phyloP scores from a whole-genome alignment of 1,140 invertebrate species.

The Thrips palmi region DNA sequence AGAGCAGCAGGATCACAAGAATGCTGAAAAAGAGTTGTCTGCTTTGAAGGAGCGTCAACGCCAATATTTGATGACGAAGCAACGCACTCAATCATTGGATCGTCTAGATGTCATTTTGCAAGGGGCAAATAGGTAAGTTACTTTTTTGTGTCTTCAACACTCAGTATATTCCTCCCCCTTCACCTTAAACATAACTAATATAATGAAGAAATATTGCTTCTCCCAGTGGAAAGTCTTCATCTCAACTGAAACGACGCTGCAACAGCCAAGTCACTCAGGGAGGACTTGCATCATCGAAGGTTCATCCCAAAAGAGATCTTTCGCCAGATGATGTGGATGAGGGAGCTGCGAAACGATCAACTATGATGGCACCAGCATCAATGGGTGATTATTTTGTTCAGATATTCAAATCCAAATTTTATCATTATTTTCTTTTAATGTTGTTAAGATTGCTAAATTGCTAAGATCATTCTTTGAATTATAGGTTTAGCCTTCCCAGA shows the following conservation, averaged over 20 bases:
- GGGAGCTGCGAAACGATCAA: too few relatives aligned
- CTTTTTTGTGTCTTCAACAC: not conserved
- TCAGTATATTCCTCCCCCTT: not conserved
- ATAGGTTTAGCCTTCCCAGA: conserved; percentile 22
- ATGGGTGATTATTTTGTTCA: not conserved
- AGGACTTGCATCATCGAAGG: too few relatives aligned
- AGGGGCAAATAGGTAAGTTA: not conserved
- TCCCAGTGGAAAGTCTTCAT: too few relatives aligned
- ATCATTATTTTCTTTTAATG: not conserved
- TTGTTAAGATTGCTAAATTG: not conserved
- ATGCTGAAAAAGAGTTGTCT: conserved; percentile 3
- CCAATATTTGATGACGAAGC: not conserved
- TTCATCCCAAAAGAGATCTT: too few relatives aligned
- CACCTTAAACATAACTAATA: conserved; percentile 4
- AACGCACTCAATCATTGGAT: not conserved
- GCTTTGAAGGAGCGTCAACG: conserved; percentile 1
- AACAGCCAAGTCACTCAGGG: too few relatives aligned
- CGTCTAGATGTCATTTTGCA: conserved; percentile 1
- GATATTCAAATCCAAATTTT: not conserved
- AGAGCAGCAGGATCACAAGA: conserved; percentile 13
- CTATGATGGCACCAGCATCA: too few relatives aligned
- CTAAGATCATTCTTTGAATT: not conserved
- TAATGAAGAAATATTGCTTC: too few relatives aligned
- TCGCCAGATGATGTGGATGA: too few relatives aligned
- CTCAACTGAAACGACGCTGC: too few relatives aligned